A percentile compares a stretch with the other conserved stretches of the same genome.
Evolutionary conservation across 2,888 invertebrate genomes (phyloP).

Genomic region (Oasisia sp.): DNA sequence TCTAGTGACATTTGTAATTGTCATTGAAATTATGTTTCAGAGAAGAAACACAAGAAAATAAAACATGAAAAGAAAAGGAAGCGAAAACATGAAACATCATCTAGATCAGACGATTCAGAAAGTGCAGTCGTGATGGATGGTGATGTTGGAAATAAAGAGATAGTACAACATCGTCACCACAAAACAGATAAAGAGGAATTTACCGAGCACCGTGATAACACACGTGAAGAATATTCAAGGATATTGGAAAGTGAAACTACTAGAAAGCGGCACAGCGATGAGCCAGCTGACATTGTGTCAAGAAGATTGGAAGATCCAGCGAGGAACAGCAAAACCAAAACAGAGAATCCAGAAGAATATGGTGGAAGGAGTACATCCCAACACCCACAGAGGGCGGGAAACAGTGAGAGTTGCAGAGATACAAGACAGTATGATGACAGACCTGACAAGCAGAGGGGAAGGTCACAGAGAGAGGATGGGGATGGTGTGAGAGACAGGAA

Average conservation of each 20-base stretch:
- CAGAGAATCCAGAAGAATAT: neutral
- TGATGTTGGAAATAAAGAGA: neutral
- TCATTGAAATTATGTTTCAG: slow-evolving; percentile 28
- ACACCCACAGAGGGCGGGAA: neutral
- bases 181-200: neutral
- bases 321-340: neutral
- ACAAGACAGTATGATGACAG: neutral
- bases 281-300: neutral
- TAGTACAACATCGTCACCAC: neutral
- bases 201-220: neutral
- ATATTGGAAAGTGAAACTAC: neutral
- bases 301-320: neutral
- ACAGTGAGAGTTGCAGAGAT: neutral
- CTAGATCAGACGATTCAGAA: slow-evolving; percentile 32
- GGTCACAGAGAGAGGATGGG: neutral
- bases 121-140: neutral
- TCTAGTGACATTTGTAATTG: neutral
- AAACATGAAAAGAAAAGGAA: slow-evolving; percentile 55
- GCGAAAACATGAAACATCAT: slow-evolving; percentile 42
- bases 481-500: neutral
- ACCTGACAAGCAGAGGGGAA: neutral
- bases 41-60: slow-evolving; percentile 52
- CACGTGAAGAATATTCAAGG: neutral
- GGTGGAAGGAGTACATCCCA: neutral
- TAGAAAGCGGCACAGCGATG: neutral